These are phyloP conservation scores for Callaeas wilsoni DNA, from an alignment of 2,113 vertebrate species.

Conservation along the genomic window DNA sequence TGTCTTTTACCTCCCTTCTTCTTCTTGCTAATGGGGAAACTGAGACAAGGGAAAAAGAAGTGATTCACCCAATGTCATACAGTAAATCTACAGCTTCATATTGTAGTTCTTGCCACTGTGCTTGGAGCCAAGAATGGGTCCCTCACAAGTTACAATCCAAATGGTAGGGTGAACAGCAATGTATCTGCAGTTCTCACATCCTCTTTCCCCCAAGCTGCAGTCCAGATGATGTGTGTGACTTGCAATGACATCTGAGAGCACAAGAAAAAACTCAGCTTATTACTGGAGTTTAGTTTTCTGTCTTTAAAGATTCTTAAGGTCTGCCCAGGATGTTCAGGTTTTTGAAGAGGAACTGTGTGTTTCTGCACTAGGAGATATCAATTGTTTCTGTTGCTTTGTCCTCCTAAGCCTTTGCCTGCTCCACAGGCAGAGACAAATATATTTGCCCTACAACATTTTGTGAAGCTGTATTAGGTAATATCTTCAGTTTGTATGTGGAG, in stretches of 20 bases:
- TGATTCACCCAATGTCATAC: neutral
- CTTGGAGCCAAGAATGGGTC: neutral
- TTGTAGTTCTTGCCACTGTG: neutral
- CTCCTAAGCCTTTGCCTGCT: neutral
- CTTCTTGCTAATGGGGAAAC: neutral
- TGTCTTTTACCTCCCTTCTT: neutral
- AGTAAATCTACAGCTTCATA: neutral
- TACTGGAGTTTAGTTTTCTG: neutral
- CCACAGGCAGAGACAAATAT: neutral
- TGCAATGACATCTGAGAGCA: neutral
- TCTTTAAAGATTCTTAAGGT: neutral
- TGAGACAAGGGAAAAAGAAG: neutral
- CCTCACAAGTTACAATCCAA: neutral
- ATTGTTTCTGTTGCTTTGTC: neutral
- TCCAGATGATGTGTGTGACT: neutral
- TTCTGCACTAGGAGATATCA: neutral
- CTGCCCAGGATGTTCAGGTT: neutral
- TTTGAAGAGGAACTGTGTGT: neutral
- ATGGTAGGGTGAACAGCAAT: neutral
- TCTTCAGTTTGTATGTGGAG: neutral
- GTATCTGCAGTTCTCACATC: neutral
- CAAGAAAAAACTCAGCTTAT: accelerated
- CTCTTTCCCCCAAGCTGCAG: neutral
- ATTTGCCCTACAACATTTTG: neutral
- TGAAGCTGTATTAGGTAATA: neutral